Evolutionary conservation across 1,140 invertebrate genomes (phyloP).

Genomic region (Manduca sexta): DNA sequence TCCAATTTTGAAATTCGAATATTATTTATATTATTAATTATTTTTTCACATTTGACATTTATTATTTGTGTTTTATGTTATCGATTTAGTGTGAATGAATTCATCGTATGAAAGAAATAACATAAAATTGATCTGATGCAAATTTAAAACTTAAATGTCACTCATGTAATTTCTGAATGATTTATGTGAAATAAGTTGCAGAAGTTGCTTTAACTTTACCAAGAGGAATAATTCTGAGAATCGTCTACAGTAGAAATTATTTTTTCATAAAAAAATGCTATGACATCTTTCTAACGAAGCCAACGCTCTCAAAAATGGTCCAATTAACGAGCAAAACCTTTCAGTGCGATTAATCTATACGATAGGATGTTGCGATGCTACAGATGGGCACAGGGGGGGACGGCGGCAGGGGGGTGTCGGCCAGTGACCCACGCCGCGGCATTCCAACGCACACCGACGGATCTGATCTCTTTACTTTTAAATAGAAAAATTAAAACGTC

Average conservation of each 20-base stretch:
- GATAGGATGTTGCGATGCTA: constrained; percentile 50
- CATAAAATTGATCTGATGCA: too few species aligned
- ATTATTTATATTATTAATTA: neutral
- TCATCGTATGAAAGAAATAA: too few species aligned
- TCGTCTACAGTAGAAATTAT: too few species aligned
- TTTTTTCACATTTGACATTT: neutral
- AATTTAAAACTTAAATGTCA: too few species aligned
- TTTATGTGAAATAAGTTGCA: too few species aligned
- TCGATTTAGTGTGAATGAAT: neutral
- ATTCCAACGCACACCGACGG: constrained; percentile 48
- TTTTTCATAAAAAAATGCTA: neutral
- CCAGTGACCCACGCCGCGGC: constrained; percentile 41
- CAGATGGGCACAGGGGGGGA: constrained; percentile 42
- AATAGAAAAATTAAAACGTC: constrained; percentile 19
- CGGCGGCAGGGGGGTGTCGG: constrained; percentile 25
- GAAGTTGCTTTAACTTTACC: too few species aligned
- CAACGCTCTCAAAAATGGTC: constrained; percentile 1
- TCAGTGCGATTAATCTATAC: constrained; percentile 52
- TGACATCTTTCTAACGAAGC: neutral
- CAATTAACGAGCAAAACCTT: constrained; percentile 24
- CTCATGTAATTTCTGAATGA: too few species aligned
- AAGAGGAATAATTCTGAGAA: too few species aligned
- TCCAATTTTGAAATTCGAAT: neutral
- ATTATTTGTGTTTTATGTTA: neutral
- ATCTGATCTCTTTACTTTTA: constrained; percentile 63